phyloP scores from a whole-genome alignment of 2,797 vertebrate genomes.

The Knipowitschia caucasica region DNA sequence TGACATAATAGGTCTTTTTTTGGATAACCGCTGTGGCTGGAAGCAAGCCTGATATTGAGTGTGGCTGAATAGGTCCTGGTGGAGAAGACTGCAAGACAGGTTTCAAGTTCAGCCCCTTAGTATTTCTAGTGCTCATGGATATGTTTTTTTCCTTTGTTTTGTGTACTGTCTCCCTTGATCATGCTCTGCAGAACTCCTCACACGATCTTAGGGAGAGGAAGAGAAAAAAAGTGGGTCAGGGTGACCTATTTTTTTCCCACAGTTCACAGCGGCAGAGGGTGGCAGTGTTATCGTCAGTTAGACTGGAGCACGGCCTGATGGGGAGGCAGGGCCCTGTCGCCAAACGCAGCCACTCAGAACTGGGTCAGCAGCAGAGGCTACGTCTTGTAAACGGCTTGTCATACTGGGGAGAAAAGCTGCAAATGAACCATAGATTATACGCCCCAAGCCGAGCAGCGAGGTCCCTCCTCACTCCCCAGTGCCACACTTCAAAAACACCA shows the following conservation, averaged over 20 bases:
- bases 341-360: constrained; percentile 76
- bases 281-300: constrained; percentile 77
- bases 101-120: neutral
- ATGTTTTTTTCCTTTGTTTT: constrained; percentile 39
- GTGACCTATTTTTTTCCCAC: constrained; percentile 81
- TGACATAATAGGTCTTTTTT: neutral
- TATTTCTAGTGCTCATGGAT: constrained; percentile 35
- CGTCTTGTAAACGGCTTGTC: constrained; percentile 78
- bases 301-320: constrained; percentile 74
- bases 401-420: constrained; percentile 74
- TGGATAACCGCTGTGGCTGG: neutral
- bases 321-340: constrained; percentile 76
- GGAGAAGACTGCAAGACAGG: neutral
- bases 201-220: constrained; percentile 63
- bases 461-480: constrained; percentile 57
- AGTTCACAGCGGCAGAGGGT: constrained; percentile 82
- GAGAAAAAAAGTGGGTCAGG: constrained; percentile 77
- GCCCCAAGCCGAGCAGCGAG: constrained; percentile 66
- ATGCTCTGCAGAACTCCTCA: constrained; percentile 71
- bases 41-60: neutral
- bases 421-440: constrained; percentile 79
- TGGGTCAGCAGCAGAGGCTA: constrained; percentile 78
- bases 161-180: constrained; percentile 65
- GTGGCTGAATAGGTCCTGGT: neutral
- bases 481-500: constrained; percentile 40